Base-by-base conservation (phyloP, 1,140 invertebrate genomes). In the Heliconius hewitsoni region DNA sequence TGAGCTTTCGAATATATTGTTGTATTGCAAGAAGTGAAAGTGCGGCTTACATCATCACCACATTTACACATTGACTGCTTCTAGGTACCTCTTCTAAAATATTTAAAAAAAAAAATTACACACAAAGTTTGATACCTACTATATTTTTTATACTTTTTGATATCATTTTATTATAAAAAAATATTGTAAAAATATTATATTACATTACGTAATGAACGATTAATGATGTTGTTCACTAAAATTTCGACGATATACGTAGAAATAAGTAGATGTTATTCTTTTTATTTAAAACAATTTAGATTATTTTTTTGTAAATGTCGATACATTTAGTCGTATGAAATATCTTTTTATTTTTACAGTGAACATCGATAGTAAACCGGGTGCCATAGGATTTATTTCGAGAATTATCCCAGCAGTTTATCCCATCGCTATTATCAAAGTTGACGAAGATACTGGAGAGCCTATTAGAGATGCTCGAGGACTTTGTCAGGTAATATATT, bases 371-470 rank as follows among this genome's bases (percentile, higher is more conserved):
- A 98, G 98, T 90, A 98, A 96, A 23, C 96, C 98, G 23, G 99
- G 99, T 50, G 97, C 99, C 4, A 98, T 99, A 90, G 99, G 99
- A 8, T 99, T 99, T 90, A 95, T 99, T 2, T 99, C 98, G 0
- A 96, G 97, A 75, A 98, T 98, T 50, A 93, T 98, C 42, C 98
- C 98, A 13, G 95, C 96, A 30, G 95, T 98, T 0, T 98, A 99
- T 94, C 98, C 98, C 0, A 98, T 98, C 60, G 97, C 97, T 2
- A 97, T 99, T 46, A 97, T 99, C 76, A 97, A 97, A 95, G 98
- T 99, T 1, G 96, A 99, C 91, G 96, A 96, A 74, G 95, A 96
- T 39, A 97, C 97, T 1, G 98, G 98, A 2, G 98, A 98, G 87
- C 98, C 98, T 1, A 95, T 98, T 18, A 96, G 98, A 87, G 95